Evolutionary conservation across 2,888 invertebrate species (phyloP), one percentile per base, ranked within the genome.

Genomic region (Mythimna albipuncta): DNA sequence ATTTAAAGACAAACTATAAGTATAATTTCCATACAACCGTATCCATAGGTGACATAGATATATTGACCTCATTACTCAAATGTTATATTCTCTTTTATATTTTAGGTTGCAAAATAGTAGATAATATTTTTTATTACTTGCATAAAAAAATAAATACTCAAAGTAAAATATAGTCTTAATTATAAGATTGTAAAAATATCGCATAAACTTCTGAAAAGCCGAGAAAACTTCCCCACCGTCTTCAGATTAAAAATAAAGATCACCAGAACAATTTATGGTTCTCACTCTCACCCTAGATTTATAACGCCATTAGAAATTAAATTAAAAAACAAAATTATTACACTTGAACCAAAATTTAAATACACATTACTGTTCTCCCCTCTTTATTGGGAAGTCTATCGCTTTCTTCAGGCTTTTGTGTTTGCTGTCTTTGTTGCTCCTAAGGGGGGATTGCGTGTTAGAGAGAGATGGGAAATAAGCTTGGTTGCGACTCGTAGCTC

Each of bases 321-420:
- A 96, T 96, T 96, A 96, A 96, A 96, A 96, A 95, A 94, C 90
- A 91, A 92, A 96, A 94, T 95, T 96, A 96, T 95, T 94, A 94
- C 94, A 94, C 94, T 96, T 92, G 93, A 95, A 93, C 93, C 93
- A 91, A 94, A 95, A 96, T 96, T 96, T 96, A 96, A 96, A 96
- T 96, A 94, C 91, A 93, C 95, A 96, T 96, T 96, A 96, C 91
- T 89, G 91, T 84, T 89, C 93, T 92, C 94, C 96, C 95, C 94
- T 95, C 94, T 94, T 93, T 94, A 96, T 96, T 95, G 95, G 92
- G 93, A 94, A 94, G 91, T 92, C 90, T 92, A 92, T 91, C 92
- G 92, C 91, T 93, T 94, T 93, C 94, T 93, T 94, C 90, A 89
- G 90, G 88, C 83, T 86, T 89, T 84, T 85, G 85, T 85, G 82